Evolutionary conservation across 1,140 invertebrate genomes (phyloP), one percentile per base, ranked within the genome.

Genomic region (Aplysia californica): DNA sequence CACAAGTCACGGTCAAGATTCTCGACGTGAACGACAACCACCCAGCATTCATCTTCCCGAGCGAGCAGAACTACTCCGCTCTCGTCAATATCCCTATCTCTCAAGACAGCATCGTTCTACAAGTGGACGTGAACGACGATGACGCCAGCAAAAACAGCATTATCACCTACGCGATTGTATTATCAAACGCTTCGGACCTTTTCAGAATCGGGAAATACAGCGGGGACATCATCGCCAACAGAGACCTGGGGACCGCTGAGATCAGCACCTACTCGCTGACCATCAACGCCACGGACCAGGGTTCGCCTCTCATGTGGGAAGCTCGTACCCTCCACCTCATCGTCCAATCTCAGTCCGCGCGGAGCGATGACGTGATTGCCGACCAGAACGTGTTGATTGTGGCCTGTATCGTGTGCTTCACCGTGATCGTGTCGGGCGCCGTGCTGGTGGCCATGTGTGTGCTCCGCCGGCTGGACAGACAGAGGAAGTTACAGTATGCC

Each of bases 1-100:
- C 95, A 1, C 95, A 94, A 0, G 94, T 98, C 35, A 91, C 92
- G 77, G 89, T 98, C 2, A 92, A 91, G 69, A 92, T 98, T 15
- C 90, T 94, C 38, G 97, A 98, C 90, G 93, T 96, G 0, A 98
- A 98, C 88, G 87, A 88, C 71, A 83, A 88, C 66, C 74, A 79
- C 55, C 87, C 87, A 15, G 44, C 61, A 21, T 84, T 84, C 39
- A 73, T 78, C 5, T 84, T 84, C 70, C 83, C 97, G 15, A 41
- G 31, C n/a, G 35, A 66, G 41, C 36, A 36, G 38, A 82, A 76
- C 65, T 55, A 35, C 66, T 71, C 75, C 18, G 33, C 71, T 0
- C 44, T 20, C 36, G 39, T 80, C 18, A 66, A 29, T 65, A 61
- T 78, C 36, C 76, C 78, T 0, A 68, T 72, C 29, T 5, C 29